A percentile compares a stretch with the other conserved stretches of the same genome.
Conservation (phyloP, 2,888 invertebrate species). For the Xylophagus ater region DNA sequence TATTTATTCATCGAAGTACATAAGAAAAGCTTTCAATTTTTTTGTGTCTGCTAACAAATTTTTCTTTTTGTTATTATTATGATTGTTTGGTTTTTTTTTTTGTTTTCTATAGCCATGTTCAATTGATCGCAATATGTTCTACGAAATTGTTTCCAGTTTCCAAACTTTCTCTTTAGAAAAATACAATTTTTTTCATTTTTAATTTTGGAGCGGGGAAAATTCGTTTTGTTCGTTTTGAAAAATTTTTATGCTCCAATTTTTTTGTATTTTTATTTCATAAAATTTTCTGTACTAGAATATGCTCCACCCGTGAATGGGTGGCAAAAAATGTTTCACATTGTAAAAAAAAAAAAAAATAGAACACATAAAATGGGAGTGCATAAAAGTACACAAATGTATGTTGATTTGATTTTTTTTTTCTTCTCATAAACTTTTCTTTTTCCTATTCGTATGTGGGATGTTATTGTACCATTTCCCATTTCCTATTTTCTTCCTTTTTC, state of each 20-base stretch:
- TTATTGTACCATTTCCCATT: not conserved
- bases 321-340: too few species aligned
- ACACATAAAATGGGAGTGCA: conserved; percentile 1
- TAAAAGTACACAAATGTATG: not conserved
- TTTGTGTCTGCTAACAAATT: not conserved
- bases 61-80: not conserved
- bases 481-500: too few species aligned
- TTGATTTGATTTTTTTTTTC: too few species aligned
- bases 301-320: too few species aligned
- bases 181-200: conserved; percentile 3
- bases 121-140: conserved; percentile 18
- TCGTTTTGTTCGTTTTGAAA: not conserved
- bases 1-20: too few species aligned
- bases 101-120: not conserved
- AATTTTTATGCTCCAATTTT: not conserved
- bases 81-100: not conserved
- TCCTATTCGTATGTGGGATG: not conserved
- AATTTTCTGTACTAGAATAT: not conserved
- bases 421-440: not conserved
- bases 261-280: not conserved
- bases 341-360: too few species aligned
- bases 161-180: too few species aligned
- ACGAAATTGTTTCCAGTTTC: too few species aligned
- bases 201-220: not conserved
- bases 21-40: not conserved